Percentiles rank a stretch among this genome's conserved stretches.
Conservation (phyloP, 53 echinoderm and acorn worm genomes). For the Temnopleurus reevesii region DNA sequence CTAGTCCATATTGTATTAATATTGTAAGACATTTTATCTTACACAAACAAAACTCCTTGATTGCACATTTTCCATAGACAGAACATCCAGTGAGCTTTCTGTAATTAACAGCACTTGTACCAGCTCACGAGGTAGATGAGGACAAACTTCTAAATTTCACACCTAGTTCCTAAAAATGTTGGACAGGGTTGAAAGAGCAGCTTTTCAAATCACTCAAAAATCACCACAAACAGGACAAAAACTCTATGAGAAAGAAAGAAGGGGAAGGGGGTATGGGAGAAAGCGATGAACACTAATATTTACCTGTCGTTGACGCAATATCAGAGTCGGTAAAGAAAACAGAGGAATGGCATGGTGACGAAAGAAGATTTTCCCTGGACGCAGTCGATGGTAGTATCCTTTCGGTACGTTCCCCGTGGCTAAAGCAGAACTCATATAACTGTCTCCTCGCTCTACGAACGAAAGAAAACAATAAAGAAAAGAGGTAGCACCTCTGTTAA, state of each 20-base stretch:
- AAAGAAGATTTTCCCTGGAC: conserved; percentile 12
- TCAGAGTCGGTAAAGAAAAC: neutral
- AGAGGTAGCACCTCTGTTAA: conserved; percentile 39
- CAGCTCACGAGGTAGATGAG: neutral
- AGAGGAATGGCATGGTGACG: neutral
- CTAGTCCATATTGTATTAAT: no score
- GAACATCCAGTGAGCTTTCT: neutral
- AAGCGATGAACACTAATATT: conserved; percentile 1
- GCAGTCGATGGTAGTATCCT: neutral
- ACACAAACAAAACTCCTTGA: no score
- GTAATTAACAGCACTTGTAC: neutral
- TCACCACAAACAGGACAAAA: neutral
- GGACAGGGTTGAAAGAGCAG: neutral
- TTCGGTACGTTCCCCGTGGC: neutral
- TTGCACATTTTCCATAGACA: no score
- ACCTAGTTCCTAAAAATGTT: neutral
- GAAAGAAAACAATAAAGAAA: neutral
- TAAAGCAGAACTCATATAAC: conserved; percentile 52
- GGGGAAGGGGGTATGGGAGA: neutral
- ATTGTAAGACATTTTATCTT: no score
- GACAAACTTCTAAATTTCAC: conserved; percentile 9
- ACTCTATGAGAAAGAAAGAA: neutral
- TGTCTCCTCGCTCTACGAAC: conserved; percentile 11
- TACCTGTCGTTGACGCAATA: neutral
- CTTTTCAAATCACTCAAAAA: neutral